phyloP scores from a whole-genome alignment of 2,888 invertebrate genomes.

The Caenorhabditis afra region DNA sequence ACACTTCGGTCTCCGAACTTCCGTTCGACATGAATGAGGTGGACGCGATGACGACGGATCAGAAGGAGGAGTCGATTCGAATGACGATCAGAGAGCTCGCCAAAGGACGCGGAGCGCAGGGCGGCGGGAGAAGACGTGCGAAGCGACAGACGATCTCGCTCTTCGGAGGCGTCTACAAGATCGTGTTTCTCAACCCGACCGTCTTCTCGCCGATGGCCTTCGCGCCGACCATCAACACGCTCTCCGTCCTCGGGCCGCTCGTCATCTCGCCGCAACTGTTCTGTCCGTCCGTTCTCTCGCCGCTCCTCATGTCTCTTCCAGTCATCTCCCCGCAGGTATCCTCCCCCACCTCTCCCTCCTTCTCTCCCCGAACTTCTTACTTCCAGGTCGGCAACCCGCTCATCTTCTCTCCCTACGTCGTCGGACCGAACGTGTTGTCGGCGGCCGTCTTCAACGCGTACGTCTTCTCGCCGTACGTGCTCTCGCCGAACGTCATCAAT shows the following conservation, averaged over 20 bases:
- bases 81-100: slow-evolving; percentile 55
- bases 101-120: slow-evolving; percentile 50
- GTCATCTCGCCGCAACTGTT: slow-evolving; percentile 72
- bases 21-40: slow-evolving; percentile 71
- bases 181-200: slow-evolving; percentile 60
- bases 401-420: slow-evolving; percentile 68
- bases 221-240: slow-evolving; percentile 60
- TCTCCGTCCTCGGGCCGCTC: slow-evolving; percentile 69
- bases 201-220: slow-evolving; percentile 64
- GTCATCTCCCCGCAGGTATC: slow-evolving; percentile 69
- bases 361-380: neutral
- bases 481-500: slow-evolving; percentile 75
- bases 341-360: neutral
- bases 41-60: slow-evolving; percentile 54
- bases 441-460: slow-evolving; percentile 75
- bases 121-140: slow-evolving; percentile 14
- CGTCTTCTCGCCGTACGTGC: slow-evolving; percentile 72
- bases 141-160: slow-evolving; percentile 57
- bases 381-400: slow-evolving; percentile 65
- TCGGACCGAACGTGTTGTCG: slow-evolving; percentile 72
- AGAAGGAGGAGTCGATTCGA: slow-evolving; percentile 60
- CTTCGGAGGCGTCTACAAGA: slow-evolving; percentile 34
- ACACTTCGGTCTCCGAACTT: slow-evolving; percentile 53
- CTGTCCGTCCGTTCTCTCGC: slow-evolving; percentile 69
- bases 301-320: slow-evolving; percentile 68